These are phyloP conservation scores for Malurus melanocephalus DNA, from an alignment of 2,113 vertebrate species.

Conservation along the genomic window DNA sequence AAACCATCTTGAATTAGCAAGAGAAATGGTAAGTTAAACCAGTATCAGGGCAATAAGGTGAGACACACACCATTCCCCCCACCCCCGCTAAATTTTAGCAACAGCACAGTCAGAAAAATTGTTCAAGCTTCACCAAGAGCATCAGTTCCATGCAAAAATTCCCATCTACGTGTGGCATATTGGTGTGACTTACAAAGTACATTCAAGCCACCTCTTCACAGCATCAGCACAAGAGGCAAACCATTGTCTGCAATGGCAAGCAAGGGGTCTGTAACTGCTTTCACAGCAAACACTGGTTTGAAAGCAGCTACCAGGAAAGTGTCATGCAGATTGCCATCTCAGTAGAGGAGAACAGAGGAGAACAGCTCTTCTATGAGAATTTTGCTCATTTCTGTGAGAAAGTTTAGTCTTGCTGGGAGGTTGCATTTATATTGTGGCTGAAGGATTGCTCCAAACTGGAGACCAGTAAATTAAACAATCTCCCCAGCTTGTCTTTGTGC, in stretches of 20 bases:
- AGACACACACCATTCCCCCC: neutral
- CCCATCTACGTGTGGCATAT: fast-evolving
- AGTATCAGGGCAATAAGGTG: neutral
- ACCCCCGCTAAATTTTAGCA: neutral
- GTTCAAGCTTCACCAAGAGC: neutral
- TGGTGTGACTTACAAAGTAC: neutral
- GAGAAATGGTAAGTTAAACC: neutral
- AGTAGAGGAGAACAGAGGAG: neutral
- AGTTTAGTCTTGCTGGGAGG: slow-evolving; percentile 42
- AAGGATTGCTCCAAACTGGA: slow-evolving; percentile 39
- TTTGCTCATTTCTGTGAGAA: neutral
- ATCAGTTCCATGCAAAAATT: neutral
- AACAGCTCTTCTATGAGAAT: neutral
- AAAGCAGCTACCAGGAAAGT: neutral
- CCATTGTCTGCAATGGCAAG: neutral
- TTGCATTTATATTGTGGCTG: slow-evolving; percentile 56
- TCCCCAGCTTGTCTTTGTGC: slow-evolving; percentile 38
- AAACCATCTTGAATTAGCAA: neutral
- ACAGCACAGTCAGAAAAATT: neutral
- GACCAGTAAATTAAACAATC: slow-evolving; percentile 61
- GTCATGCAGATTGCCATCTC: neutral
- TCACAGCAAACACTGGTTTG: neutral
- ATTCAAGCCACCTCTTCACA: neutral
- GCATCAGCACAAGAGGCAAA: neutral
- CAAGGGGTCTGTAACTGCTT: neutral